phyloP scores from a whole-genome alignment of 2,113 vertebrate species.

The Zosterops pallidus region DNA sequence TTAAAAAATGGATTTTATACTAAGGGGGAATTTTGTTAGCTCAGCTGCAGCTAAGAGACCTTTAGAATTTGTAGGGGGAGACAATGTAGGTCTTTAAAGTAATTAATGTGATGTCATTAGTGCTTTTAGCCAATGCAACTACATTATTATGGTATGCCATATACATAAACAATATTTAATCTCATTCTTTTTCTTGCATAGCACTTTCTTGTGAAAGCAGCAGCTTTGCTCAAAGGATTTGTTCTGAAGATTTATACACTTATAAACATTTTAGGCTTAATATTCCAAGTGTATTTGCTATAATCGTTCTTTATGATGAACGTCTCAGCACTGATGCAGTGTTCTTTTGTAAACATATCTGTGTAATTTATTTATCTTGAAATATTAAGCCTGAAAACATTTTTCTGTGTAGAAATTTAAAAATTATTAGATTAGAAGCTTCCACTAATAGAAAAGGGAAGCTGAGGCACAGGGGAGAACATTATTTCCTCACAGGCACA shows the following conservation, averaged over 20 bases:
- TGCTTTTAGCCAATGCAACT: constrained; percentile 12
- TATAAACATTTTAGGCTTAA: constrained; percentile 4
- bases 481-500: not conserved
- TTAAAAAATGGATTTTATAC: not conserved
- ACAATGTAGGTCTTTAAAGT: not conserved
- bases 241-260: not conserved
- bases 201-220: not conserved
- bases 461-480: not conserved
- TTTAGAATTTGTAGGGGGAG: not conserved
- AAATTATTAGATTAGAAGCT: not conserved
- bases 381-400: not conserved
- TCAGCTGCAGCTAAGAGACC: not conserved
- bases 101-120: constrained; percentile 3
- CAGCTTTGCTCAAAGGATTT: not conserved
- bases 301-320: constrained; percentile 10
- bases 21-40: not conserved
- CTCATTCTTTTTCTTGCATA: not conserved
- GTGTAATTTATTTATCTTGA: not conserved
- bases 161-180: not conserved
- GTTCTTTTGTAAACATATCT: not conserved
- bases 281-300: not conserved
- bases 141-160: not conserved
- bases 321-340: not conserved
- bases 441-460: not conserved
- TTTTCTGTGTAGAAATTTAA: not conserved